phyloP scores from a whole-genome alignment of 92 coral and sea anemone genomes.

The Paramuricea clavata region DNA sequence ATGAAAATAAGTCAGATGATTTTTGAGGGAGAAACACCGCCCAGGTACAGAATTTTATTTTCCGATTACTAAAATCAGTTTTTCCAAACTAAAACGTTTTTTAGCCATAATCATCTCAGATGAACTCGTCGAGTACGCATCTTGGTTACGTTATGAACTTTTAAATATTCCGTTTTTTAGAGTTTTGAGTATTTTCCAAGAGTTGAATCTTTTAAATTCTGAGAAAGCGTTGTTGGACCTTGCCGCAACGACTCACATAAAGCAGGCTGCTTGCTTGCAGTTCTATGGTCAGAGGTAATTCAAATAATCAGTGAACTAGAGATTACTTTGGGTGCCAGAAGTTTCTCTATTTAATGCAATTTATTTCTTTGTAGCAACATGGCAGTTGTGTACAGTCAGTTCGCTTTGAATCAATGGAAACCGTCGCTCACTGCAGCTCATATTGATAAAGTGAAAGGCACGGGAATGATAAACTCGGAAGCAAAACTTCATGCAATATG shows the following conservation, averaged over 20 bases:
- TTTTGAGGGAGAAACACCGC: slow-evolving; percentile 83
- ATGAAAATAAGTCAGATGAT: slow-evolving; percentile 83
- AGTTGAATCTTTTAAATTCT: slow-evolving; percentile 82
- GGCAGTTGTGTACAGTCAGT: slow-evolving; percentile 32
- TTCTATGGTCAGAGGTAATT: slow-evolving; percentile 89
- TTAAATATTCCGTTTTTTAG: too few species aligned
- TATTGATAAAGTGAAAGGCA: not conserved
- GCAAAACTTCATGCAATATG: slow-evolving; percentile 34
- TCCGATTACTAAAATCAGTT: too few species aligned
- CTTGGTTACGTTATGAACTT: too few species aligned
- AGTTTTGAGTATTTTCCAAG: slow-evolving; percentile 80
- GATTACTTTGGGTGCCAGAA: too few species aligned
- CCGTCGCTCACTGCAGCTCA: slow-evolving; percentile 7
- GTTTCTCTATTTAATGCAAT: too few species aligned
- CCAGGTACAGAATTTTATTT: slow-evolving; percentile 71
- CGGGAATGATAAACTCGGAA: slow-evolving; percentile 20
- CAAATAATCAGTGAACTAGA: too few species aligned
- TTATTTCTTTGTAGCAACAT: slow-evolving; percentile 21
- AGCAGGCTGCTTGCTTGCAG: slow-evolving; percentile 88
- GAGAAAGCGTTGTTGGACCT: slow-evolving; percentile 87
- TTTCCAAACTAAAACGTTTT: too few species aligned
- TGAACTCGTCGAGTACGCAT: too few species aligned
- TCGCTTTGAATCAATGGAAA: slow-evolving; percentile 41
- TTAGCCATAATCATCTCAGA: too few species aligned
- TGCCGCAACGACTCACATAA: slow-evolving; percentile 79